Percentiles rank a stretch among this genome's conserved stretches.
These are phyloP conservation scores for Acridotheres tristis DNA, from an alignment of 2,797 vertebrate genomes.

Conservation along the genomic window DNA sequence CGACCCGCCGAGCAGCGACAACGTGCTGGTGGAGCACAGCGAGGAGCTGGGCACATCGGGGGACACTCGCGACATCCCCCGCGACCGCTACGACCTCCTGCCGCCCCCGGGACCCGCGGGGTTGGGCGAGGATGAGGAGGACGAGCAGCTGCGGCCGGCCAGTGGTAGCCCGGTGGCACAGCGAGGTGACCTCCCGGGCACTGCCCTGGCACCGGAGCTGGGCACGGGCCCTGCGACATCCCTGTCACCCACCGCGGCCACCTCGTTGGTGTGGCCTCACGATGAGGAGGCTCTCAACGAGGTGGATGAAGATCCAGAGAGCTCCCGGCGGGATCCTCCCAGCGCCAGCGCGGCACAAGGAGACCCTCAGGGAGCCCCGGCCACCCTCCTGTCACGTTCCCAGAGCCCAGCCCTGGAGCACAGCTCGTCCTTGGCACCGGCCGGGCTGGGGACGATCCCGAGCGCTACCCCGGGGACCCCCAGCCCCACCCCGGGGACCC, in stretches of 20 bases:
- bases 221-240: not conserved
- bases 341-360: not conserved
- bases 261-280: not conserved
- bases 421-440: fast-evolving
- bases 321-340: not conserved
- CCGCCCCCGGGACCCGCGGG: fast-evolving
- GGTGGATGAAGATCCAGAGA: not conserved
- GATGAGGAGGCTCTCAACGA: conserved; percentile 30
- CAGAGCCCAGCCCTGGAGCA: not conserved
- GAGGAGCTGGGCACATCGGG: conserved; percentile 21
- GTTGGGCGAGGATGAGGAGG: not conserved
- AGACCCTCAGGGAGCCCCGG: fast-evolving
- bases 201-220: fast-evolving
- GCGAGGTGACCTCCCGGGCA: not conserved
- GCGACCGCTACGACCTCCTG: not conserved
- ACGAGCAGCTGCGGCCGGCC: conserved; percentile 17
- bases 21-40: conserved; percentile 36
- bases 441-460: not conserved
- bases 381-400: fast-evolving
- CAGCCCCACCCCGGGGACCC: fast-evolving
- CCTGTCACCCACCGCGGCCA: not conserved
- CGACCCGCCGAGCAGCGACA: conserved; percentile 1
- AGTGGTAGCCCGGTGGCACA: not conserved
- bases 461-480: fast-evolving
- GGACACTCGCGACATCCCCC: conserved; percentile 13